Percentiles rank a stretch among this genome's conserved stretches.
Evolutionary conservation across 2,888 invertebrate species (phyloP).

Genomic region (Calameuta filiformis): DNA sequence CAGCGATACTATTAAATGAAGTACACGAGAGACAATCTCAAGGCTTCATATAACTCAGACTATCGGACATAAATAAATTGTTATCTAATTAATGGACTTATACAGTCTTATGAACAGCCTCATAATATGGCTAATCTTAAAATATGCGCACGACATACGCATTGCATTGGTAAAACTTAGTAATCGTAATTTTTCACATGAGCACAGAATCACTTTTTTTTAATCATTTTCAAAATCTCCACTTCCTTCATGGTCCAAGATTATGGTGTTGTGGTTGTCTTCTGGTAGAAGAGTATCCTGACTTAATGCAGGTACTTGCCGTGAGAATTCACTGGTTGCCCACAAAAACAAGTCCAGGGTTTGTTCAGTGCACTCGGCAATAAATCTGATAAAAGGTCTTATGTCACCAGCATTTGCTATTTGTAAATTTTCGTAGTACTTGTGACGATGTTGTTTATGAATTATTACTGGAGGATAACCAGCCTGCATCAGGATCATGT

Average conservation of each 20-base stretch:
- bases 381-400: constrained; percentile 94
- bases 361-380: constrained; percentile 91
- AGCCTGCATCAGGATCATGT: constrained; percentile 92
- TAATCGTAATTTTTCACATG: not conserved
- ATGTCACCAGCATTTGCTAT: constrained; percentile 95
- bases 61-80: not conserved
- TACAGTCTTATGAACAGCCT: not conserved
- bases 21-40: not conserved
- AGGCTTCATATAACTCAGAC: not conserved
- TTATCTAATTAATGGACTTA: not conserved
- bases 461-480: constrained; percentile 97
- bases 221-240: constrained; percentile 49
- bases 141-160: not conserved
- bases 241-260: constrained; percentile 43
- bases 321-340: constrained; percentile 81
- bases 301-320: constrained; percentile 76
- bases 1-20: not conserved
- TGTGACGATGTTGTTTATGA: constrained; percentile 84
- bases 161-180: not conserved
- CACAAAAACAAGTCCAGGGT: constrained; percentile 89
- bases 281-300: constrained; percentile 51
- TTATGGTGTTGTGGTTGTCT: constrained; percentile 46
- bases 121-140: not conserved
- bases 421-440: constrained; percentile 90
- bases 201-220: constrained; percentile 3